A percentile compares a stretch with the other conserved stretches of the same genome.
Conservation (phyloP, 2,797 vertebrate genomes). For the Cryptoblepharus egeriae region DNA sequence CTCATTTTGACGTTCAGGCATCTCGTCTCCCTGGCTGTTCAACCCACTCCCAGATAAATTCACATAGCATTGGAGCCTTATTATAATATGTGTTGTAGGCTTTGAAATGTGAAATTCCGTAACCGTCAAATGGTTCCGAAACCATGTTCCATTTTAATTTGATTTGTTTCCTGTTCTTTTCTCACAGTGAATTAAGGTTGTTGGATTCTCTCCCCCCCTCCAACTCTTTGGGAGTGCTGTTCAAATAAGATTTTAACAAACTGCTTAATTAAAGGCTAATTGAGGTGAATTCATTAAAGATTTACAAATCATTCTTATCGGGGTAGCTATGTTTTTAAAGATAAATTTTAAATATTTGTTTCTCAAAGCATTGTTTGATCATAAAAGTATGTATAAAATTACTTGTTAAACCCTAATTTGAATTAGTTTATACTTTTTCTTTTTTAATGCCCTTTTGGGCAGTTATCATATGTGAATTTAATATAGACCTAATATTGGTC, state of each 20-base stretch:
- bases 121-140: conserved; percentile 62
- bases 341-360: conserved; percentile 80
- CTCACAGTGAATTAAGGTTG: conserved; percentile 71
- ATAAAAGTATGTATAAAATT: conserved; percentile 74
- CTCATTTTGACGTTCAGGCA: no score
- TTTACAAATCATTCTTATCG: conserved; percentile 80
- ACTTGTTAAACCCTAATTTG: conserved; percentile 71
- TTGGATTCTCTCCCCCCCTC: conserved; percentile 59
- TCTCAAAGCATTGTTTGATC: conserved; percentile 77
- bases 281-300: conserved; percentile 87
- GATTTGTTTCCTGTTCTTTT: conserved; percentile 74
- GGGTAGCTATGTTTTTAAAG: conserved; percentile 73
- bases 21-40: no score
- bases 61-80: neutral
- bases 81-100: neutral
- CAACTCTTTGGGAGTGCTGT: conserved; percentile 65
- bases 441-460: conserved; percentile 52
- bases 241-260: conserved; percentile 84
- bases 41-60: no score
- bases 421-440: conserved; percentile 50
- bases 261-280: conserved; percentile 89
- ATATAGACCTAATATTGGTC: conserved; percentile 38
- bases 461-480: conserved; percentile 56
- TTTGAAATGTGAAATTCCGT: conserved; percentile 43
- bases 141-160: conserved; percentile 75